A percentile compares a stretch with the other conserved stretches of the same genome.
phyloP scores from a whole-genome alignment of 2,113 vertebrate genomes.

The Tretioscincus oriximinensis region DNA sequence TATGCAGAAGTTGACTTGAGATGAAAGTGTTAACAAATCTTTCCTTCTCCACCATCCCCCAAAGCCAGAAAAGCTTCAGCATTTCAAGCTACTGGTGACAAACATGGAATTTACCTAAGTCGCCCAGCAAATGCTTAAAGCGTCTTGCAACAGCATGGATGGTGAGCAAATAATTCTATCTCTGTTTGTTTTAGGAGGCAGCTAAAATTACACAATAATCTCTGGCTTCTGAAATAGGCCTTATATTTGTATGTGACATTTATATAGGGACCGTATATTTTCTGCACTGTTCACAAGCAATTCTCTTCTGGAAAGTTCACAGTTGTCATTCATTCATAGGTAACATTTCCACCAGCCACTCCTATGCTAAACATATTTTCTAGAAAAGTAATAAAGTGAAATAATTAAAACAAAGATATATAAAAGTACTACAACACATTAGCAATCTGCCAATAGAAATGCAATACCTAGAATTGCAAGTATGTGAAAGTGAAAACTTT shows the following conservation, averaged over 20 bases:
- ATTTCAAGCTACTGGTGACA: conserved; percentile 47
- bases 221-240: conserved; percentile 39
- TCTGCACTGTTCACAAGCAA: neutral
- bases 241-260: neutral
- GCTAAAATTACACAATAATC: conserved; percentile 41
- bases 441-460: no score
- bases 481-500: no score
- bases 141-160: conserved; percentile 52
- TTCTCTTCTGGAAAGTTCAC: neutral
- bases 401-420: no score
- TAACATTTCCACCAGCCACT: no score
- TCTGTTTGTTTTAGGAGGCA: conserved; percentile 53
- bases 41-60: neutral
- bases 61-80: conserved; percentile 45
- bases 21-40: conserved; percentile 38
- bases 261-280: conserved; percentile 22
- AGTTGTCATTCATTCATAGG: no score
- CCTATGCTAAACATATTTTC: no score
- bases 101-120: conserved; percentile 72
- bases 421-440: no score
- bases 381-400: no score
- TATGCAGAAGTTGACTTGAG: conserved; percentile 26
- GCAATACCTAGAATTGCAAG: no score
- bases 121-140: conserved; percentile 71
- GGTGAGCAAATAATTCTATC: conserved; percentile 31